A percentile compares a stretch with the other conserved stretches of the same genome.
These are phyloP conservation scores for Rhogogaster chlorosoma DNA, from an alignment of 2,888 invertebrate genomes.

Conservation along the genomic window DNA sequence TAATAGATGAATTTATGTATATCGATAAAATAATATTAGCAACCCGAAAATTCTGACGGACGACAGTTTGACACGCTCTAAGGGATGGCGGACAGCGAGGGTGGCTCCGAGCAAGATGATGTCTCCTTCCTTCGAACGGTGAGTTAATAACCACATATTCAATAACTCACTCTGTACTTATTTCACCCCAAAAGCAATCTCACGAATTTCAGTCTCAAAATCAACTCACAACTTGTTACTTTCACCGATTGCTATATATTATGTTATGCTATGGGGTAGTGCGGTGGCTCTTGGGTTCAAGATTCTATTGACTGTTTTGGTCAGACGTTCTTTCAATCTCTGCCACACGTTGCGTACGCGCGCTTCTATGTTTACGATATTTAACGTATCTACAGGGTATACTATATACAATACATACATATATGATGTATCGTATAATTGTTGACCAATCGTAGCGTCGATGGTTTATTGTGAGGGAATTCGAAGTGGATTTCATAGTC, in stretches of 20 bases:
- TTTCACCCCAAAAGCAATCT: background rate
- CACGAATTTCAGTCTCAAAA: background rate
- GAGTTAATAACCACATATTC: conserved; percentile 78
- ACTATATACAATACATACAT: background rate
- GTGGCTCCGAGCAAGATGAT: conserved; percentile 99
- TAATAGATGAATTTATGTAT: conserved; percentile 5
- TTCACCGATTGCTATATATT: background rate
- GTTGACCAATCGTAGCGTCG: background rate
- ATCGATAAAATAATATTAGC: background rate
- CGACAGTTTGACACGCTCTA: background rate
- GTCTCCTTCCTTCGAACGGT: conserved; percentile 99
- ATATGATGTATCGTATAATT: conserved; percentile 17
- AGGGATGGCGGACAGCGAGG: conserved; percentile 94
- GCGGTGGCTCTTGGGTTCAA: background rate
- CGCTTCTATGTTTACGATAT: conserved; percentile 23
- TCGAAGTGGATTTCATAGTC: conserved; percentile 27
- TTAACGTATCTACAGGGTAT: background rate
- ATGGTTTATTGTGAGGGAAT: conserved; percentile 22
- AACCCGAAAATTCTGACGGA: background rate
- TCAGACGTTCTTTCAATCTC: background rate
- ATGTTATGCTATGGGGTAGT: background rate
- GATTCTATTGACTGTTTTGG: background rate
- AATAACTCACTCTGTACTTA: background rate
- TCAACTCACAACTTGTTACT: background rate
- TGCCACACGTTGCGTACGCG: background rate